Evolutionary conservation across 30 jellyfish, hydroid and myxozoan species (phyloP), one percentile per base, ranked within the genome.

Genomic region (Mastigias papua): DNA sequence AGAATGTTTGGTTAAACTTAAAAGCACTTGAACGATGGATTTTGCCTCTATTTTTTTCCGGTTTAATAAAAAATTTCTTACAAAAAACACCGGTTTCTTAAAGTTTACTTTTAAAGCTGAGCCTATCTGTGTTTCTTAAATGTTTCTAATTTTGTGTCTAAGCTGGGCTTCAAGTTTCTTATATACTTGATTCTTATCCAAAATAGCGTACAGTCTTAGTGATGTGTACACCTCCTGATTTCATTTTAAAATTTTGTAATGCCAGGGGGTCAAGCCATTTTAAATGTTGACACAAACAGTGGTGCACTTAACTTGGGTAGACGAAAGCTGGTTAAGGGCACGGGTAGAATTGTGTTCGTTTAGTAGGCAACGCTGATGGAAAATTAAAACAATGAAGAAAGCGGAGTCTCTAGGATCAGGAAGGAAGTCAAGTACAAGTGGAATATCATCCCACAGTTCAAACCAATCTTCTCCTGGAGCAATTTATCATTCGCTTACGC

Each of bases 391-490:
- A 23, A 83, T 83, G 92, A 83, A 75, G 82, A 83, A 83, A 37
- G 69, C 92, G 29, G 92, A 83, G 48, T 83, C 92, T 21, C 37
- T 69, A 20, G 92, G 92, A 49, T 83, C 92, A 15, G 92, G 92
- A 25, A 83, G 92, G 29, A 83, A 83, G 73, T 83, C 92, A 29
- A 83, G 92, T 28, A 83, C 92, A 34, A 83, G 92, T 69, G 92
- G 92, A 25, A 73, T 83, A 57, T 83, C 92, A 34, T 83, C 92
- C 48, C 86, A 75, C 20, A 64, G 92, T 69, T 83, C 92, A 31
- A 83, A 69, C 60, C 92, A 83, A 66, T 83, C 92, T 10, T 83
- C 92, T 25, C 92, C 92, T 9, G 92, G 82, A 62, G 75, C 33
- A 6, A 25, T 34, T 25, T 67, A 61, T 4, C 84, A 54, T 25